Percentiles rank a stretch among this genome's conserved stretches.
phyloP scores from a whole-genome alignment of 2,888 invertebrate genomes.

The Napeogenes inachia region DNA sequence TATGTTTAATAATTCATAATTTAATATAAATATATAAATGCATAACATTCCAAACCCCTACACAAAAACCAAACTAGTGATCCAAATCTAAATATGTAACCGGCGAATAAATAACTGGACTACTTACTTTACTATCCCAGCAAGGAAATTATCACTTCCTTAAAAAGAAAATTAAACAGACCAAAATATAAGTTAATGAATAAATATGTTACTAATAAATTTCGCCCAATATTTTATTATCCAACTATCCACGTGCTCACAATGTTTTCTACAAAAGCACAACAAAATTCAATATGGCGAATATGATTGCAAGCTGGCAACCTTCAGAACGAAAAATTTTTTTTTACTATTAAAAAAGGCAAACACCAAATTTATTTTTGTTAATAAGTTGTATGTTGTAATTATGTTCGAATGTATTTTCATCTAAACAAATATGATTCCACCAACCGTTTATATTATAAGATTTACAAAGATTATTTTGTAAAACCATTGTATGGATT shows the following conservation, averaged over 20 bases:
- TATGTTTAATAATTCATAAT: neutral
- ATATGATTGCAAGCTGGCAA: conserved; percentile 44
- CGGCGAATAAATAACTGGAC: conserved; percentile 44
- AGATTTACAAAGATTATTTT: too few species aligned
- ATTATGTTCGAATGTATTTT: neutral
- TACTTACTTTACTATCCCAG: conserved; percentile 64
- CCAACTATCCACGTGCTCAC: conserved; percentile 82
- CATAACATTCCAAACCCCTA: conserved; percentile 19
- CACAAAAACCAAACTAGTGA: conserved; percentile 38
- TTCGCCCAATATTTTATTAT: conserved; percentile 56
- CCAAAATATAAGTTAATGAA: conserved; percentile 49
- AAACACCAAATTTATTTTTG: neutral
- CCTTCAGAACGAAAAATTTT: conserved; percentile 30
- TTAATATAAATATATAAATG: neutral
- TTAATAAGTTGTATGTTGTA: too few species aligned
- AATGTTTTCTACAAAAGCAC: conserved; percentile 80
- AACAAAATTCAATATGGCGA: conserved; percentile 82
- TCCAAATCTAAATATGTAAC: conserved; percentile 57
- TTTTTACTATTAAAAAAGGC: conserved; percentile 1
- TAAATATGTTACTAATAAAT: conserved; percentile 59
- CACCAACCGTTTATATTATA: too few species aligned
- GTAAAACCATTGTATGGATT: too few species aligned
- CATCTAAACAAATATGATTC: too few species aligned
- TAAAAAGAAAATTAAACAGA: conserved; percentile 43
- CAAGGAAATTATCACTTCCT: conserved; percentile 47